Base-by-base conservation (phyloP, 2,888 invertebrate species). In the Dendrolimus pini region DNA sequence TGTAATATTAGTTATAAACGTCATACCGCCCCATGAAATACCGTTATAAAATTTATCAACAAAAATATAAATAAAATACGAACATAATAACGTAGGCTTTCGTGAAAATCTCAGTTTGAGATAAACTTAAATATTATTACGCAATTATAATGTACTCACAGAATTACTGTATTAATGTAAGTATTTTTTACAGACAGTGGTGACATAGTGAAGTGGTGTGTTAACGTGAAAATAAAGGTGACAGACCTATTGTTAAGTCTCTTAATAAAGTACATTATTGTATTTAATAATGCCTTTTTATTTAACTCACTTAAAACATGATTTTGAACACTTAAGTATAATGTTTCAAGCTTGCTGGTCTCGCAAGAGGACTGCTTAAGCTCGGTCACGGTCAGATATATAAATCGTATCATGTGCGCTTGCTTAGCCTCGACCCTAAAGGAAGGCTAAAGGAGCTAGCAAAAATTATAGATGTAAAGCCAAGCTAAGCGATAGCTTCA, bases 211-310 rank as follows among this genome's bases (percentile, higher is more conserved):
- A 30, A 76, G 74, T 72, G 78, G 80, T 83, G 80, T 85, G 83
- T 87, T 85, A 82, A 82, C 80, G 71, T 65, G 59, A 55, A 75
- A 72, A 70, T 72, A 75, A 78, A 74, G 80, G 80, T 83, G 80
- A 78, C 79, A 83, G 79, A 81, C 79, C 78, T 85, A 84, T 75
- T 80, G 78, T 77, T 89, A 88, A 87, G 85, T 80, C 81, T 85
- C 80, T 75, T 87, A 88, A 89, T 88, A 88, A 89, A 89, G 83
- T 88, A 87, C 87, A 88, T 80, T 79, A 86, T 75, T 82, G 81
- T 83, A 86, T 84, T 79, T 76, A 68, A 61, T 58, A 57, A 41
- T 54, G 59, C 64, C 64, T 66, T 79, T 79, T 71, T 62, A 65
- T 66, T 70, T 62, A 1, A 53, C 47, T 47, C 30, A 30, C 3